Percentiles rank a stretch among this genome's conserved stretches.
Conservation (phyloP, 1,140 invertebrate species). For the Pygmarrhopalites habei region DNA sequence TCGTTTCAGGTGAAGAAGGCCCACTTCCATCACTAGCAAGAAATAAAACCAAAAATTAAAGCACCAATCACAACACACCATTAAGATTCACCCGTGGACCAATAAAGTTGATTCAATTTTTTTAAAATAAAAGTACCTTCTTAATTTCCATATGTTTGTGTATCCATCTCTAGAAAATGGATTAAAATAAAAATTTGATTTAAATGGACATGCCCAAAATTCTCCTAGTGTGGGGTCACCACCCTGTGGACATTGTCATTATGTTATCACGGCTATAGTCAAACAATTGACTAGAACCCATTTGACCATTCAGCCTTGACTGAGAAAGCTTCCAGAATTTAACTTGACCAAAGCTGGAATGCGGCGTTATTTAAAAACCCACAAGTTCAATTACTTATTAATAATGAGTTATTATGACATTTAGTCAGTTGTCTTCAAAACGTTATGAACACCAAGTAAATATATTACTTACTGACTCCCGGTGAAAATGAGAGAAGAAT, state of each 20-base stretch:
- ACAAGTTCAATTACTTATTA: too few relatives aligned
- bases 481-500: constrained; percentile 66
- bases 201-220: constrained; percentile 18
- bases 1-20: not conserved
- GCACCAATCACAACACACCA: too few relatives aligned
- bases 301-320: not conserved
- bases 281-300: not conserved
- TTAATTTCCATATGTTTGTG: not conserved
- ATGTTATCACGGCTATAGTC: constrained; percentile 4
- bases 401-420: too few relatives aligned
- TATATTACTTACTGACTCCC: constrained; percentile 58
- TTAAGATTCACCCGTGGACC: too few relatives aligned
- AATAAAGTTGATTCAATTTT: too few relatives aligned
- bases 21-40: not conserved
- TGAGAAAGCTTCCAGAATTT: constrained; percentile 16
- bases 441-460: too few relatives aligned
- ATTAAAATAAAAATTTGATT: not conserved
- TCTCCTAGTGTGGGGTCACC: too few relatives aligned
- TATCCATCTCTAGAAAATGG: not conserved
- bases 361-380: too few relatives aligned
- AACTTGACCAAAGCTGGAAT: constrained; percentile 13
- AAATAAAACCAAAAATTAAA: too few relatives aligned
- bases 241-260: constrained; percentile 23
- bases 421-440: too few relatives aligned
- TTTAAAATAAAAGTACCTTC: too few relatives aligned